Conservation (phyloP, 2,888 invertebrate species). For the Acleris laterana region DNA sequence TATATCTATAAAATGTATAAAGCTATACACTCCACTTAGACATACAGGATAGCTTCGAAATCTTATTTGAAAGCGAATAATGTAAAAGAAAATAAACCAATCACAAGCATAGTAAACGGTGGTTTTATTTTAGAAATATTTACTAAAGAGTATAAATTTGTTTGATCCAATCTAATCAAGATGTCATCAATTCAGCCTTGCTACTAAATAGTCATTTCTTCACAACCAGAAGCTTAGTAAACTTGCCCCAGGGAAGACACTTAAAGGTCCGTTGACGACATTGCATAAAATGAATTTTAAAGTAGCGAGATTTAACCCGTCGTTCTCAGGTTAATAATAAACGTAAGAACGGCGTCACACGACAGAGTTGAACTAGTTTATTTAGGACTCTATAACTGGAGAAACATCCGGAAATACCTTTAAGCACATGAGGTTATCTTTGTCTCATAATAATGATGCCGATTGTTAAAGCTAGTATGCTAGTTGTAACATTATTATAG, state of each 20-base stretch:
- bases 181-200: no score
- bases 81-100: slow-evolving; percentile 75
- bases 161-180: no score
- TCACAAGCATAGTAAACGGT: slow-evolving; percentile 54
- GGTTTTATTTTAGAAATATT: slow-evolving; percentile 44
- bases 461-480: no score
- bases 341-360: slow-evolving; percentile 8
- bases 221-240: no score
- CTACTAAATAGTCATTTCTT: no score
- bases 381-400: not conserved
- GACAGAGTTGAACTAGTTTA: not conserved
- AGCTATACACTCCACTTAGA: slow-evolving; percentile 72
- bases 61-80: slow-evolving; percentile 75
- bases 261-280: not conserved
- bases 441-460: no score
- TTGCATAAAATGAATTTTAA: slow-evolving; percentile 27
- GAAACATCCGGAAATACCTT: not conserved
- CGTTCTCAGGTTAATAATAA: slow-evolving; percentile 26
- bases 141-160: no score
- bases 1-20: slow-evolving; percentile 68
- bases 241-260: not conserved
- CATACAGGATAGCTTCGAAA: slow-evolving; percentile 73
- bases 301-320: slow-evolving; percentile 14
- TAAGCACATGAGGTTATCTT: not conserved
- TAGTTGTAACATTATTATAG: no score